Base-by-base conservation (phyloP, 2,888 invertebrate genomes). In the Lordiphosa andalusiaca region DNA sequence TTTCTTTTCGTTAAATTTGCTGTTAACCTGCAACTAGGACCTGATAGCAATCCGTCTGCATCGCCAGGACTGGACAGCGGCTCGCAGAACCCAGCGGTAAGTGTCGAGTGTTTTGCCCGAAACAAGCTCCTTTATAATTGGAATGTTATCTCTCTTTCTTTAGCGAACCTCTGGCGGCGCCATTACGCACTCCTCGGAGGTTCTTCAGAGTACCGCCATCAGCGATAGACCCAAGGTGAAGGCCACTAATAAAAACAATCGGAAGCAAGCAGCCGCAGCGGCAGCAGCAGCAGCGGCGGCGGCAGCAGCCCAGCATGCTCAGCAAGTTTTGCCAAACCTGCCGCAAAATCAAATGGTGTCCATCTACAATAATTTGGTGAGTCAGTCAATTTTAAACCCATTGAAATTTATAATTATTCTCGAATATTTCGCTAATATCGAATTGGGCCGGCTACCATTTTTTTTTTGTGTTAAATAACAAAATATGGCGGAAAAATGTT, bases 211-310 rank as follows among this genome's bases (percentile, higher is more conserved):
- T 85, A 94, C 94, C 59, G 94, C 95, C 68, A 94, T 95, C 81
- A 94, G 94, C 90, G 95, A 96, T 90, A 92, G 95, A 81, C 95
- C 95, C 59, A 95, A 95, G 89, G 95, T 94, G 41, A 96, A 95
- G 89, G 93, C 95, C 39, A 93, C 93, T 50, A 93, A 94, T 49
- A 95, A 95, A 88, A 95, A 95, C 88, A 95, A 94, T 87, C 92
- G 93, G 48, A 95, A 95, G 89, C 93, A 93, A 86, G 84, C 77
- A 23, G 77, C 73, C 6, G 73, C 89, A 90, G 58, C 89, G 90
- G 62, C 80, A 71, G 68, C 76, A 71, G 71, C 87, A 7, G 69
- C 69, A 16, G 80, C 80, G 68, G 73, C 74, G 41, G 66, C 74
- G 46, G 78, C 83, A 13, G 81, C 73, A 68, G 41, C 54, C 6